phyloP scores from a whole-genome alignment of 2,888 invertebrate genomes.

The Embidobia sp. region DNA sequence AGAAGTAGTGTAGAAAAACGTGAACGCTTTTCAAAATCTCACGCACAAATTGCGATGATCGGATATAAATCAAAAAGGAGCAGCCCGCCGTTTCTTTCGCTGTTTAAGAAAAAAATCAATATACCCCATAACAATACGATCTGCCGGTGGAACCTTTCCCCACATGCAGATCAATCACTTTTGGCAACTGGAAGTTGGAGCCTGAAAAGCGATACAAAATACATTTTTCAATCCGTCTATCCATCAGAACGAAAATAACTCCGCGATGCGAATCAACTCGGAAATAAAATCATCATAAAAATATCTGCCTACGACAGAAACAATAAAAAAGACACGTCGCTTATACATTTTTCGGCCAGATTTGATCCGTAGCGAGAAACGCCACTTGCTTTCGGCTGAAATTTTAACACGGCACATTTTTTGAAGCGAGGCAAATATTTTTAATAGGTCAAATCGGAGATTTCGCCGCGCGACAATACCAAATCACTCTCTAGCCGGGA shows the following conservation, averaged over 20 bases:
- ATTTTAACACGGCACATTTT: constrained; percentile 9
- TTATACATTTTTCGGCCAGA: background rate
- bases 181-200: constrained; percentile 18
- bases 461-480: background rate
- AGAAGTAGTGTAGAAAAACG: no score
- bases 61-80: background rate
- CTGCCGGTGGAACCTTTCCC: background rate
- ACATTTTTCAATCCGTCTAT: constrained; percentile 17
- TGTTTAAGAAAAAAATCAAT: constrained; percentile 21
- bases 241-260: constrained; percentile 24
- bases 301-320: background rate
- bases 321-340: background rate
- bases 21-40: no score
- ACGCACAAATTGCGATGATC: no score
- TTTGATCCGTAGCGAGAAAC: constrained; percentile 3
- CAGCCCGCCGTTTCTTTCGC: background rate
- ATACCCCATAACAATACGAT: constrained; percentile 11
- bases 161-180: constrained; percentile 29
- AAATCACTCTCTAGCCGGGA: background rate
- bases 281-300: constrained; percentile 25
- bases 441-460: constrained; percentile 21
- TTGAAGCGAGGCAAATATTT: background rate
- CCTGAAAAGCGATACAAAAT: constrained; percentile 31
- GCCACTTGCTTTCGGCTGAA: constrained; percentile 2
- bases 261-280: constrained; percentile 9